These are phyloP conservation scores for Spheniscus mendiculus DNA, from an alignment of 2,113 vertebrate genomes.

Conservation along the genomic window DNA sequence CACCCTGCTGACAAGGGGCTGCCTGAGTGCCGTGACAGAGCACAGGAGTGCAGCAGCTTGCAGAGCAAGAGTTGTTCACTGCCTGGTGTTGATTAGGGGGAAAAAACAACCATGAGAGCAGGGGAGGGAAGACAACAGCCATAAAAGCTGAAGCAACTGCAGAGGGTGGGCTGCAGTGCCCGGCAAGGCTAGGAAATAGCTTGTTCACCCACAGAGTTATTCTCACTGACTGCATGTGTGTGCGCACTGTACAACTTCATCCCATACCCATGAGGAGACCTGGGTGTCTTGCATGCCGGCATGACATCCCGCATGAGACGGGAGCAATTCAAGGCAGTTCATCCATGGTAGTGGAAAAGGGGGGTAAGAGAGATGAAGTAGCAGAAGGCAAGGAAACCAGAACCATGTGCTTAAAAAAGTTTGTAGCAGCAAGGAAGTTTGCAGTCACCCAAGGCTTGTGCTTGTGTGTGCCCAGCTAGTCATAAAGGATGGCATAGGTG, in stretches of 20 bases:
- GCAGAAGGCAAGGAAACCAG: neutral
- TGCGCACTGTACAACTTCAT: accelerated
- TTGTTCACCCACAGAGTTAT: neutral
- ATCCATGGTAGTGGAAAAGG: neutral
- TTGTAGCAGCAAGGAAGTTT: neutral
- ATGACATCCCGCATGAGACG: neutral
- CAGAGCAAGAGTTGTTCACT: neutral
- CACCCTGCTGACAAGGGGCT: slow-evolving; percentile 36
- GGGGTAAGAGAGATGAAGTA: neutral
- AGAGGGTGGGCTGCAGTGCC: neutral
- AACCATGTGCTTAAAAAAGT: neutral
- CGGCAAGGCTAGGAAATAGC: neutral
- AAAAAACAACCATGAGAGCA: neutral
- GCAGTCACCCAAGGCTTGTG: neutral
- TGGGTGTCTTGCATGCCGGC: too few relatives aligned
- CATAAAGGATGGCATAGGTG: too few relatives aligned
- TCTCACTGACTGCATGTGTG: accelerated
- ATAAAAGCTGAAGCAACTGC: neutral
- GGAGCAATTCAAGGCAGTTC: neutral
- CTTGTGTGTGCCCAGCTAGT: neutral
- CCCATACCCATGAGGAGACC: accelerated
- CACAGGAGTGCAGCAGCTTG: neutral
- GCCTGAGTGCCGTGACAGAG: neutral
- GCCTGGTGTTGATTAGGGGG: neutral
- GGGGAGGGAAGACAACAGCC: neutral